These are phyloP conservation scores for Magallana gigas DNA, from an alignment of 1,140 invertebrate genomes.

Conservation along the genomic window DNA sequence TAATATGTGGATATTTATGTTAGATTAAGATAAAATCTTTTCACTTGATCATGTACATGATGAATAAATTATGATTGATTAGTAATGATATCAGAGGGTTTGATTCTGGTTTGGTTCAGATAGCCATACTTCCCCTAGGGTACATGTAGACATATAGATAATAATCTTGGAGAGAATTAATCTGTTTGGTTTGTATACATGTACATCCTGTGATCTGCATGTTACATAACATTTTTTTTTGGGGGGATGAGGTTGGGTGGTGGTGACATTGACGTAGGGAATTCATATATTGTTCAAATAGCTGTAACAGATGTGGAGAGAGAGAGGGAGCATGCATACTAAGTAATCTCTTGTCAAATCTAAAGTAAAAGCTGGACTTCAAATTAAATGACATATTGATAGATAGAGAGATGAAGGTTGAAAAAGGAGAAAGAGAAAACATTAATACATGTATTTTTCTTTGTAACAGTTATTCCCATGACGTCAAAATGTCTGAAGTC, in stretches of 20 bases:
- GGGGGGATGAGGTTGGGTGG: no score
- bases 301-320: not conserved
- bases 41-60: not conserved
- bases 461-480: no score
- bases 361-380: no score
- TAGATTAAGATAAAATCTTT: not conserved
- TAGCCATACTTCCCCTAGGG: not conserved
- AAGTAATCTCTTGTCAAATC: not conserved
- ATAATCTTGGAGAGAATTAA: not conserved
- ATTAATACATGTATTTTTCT: no score
- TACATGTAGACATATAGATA: not conserved
- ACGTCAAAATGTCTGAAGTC: no score
- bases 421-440: no score
- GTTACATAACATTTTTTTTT: not conserved
- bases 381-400: no score
- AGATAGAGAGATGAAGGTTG: no score
- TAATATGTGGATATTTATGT: no score
- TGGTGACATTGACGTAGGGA: no score
- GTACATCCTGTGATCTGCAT: constrained; percentile 7
- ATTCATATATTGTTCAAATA: not conserved
- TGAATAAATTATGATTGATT: constrained; percentile 24
- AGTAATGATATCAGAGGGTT: not conserved
- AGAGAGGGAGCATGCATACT: not conserved
- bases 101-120: not conserved
- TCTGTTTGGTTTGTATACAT: not conserved